These are phyloP conservation scores for Oryzias celebensis DNA, from an alignment of 2,113 vertebrate species.

Conservation along the genomic window DNA sequence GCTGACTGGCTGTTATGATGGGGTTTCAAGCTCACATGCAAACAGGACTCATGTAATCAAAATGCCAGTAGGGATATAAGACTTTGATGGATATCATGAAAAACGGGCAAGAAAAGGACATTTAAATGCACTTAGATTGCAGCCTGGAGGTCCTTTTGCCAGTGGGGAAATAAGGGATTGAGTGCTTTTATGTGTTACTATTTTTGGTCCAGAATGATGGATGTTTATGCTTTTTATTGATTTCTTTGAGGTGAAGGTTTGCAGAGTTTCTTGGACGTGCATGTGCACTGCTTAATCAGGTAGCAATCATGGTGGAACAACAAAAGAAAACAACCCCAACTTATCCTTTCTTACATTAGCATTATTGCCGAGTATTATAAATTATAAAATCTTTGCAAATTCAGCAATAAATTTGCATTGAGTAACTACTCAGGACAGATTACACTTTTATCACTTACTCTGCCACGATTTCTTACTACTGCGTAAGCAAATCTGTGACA, in stretches of 20 bases:
- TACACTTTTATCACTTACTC: constrained; percentile 42
- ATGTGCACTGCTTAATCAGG: constrained; percentile 62
- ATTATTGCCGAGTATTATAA: constrained; percentile 67
- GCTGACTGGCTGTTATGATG: constrained; percentile 52
- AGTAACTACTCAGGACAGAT: constrained; percentile 54
- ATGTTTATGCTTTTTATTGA: constrained; percentile 76
- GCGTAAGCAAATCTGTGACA: constrained; percentile 48
- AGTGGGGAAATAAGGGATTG: constrained; percentile 60
- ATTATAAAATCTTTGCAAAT: constrained; percentile 62
- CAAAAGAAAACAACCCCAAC: constrained; percentile 50
- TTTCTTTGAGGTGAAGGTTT: constrained; percentile 55
- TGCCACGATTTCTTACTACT: constrained; percentile 46
- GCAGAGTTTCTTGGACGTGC: constrained; percentile 42
- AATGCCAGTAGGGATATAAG: constrained; percentile 28
- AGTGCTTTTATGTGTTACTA: constrained; percentile 69
- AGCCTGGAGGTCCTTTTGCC: constrained; percentile 40
- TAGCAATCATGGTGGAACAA: constrained; percentile 26
- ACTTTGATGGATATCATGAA: constrained; percentile 40
- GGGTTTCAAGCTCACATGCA: constrained; percentile 19
- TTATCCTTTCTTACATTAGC: constrained; percentile 64
- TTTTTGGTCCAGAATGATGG: constrained; percentile 72
- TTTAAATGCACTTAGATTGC: constrained; percentile 27
- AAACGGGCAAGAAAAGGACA: constrained; percentile 16
- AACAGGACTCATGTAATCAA: constrained; percentile 27
- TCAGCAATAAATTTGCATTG: constrained; percentile 63